Evolutionary conservation across 2,888 invertebrate species (phyloP).

Genomic region (Acanthoscelides obtectus): DNA sequence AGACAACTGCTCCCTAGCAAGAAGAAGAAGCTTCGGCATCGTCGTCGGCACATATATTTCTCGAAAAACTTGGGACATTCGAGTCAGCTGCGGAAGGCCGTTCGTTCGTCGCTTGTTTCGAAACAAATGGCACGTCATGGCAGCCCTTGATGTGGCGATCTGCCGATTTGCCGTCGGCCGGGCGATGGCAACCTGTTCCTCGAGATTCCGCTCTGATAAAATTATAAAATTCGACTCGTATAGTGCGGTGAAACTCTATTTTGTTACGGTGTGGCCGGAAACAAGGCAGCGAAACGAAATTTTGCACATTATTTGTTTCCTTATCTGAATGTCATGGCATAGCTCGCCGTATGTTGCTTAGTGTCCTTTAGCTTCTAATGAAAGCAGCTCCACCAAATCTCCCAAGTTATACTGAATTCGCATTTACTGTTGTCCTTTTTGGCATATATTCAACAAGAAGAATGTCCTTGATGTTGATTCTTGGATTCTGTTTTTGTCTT

Average conservation of each 20-base stretch:
- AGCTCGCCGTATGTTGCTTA: no score
- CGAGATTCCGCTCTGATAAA: slow-evolving; percentile 44
- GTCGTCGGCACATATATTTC: neutral
- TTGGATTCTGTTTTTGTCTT: no score
- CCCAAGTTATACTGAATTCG: no score
- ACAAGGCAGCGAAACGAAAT: no score
- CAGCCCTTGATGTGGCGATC: slow-evolving; percentile 25
- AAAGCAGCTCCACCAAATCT: no score
- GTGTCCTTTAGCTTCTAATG: no score
- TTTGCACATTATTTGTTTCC: no score
- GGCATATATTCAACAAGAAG: no score
- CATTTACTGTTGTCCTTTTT: no score
- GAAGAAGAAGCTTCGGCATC: neutral
- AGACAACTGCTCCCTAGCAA: neutral
- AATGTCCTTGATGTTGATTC: no score
- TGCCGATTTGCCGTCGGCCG: slow-evolving; percentile 8
- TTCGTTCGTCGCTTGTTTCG: slow-evolving; percentile 29
- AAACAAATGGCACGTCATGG: slow-evolving; percentile 43
- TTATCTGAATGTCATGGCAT: no score
- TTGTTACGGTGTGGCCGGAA: no score
- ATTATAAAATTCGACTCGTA: slow-evolving; percentile 39
- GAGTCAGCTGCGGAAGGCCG: neutral
- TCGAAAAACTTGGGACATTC: neutral
- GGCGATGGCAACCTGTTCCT: slow-evolving; percentile 43
- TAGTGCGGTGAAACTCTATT: slow-evolving; percentile 39